Percentiles rank a stretch among this genome's conserved stretches.
phyloP scores from a whole-genome alignment of 1,140 invertebrate genomes.

The Zaprionus nigranus region DNA sequence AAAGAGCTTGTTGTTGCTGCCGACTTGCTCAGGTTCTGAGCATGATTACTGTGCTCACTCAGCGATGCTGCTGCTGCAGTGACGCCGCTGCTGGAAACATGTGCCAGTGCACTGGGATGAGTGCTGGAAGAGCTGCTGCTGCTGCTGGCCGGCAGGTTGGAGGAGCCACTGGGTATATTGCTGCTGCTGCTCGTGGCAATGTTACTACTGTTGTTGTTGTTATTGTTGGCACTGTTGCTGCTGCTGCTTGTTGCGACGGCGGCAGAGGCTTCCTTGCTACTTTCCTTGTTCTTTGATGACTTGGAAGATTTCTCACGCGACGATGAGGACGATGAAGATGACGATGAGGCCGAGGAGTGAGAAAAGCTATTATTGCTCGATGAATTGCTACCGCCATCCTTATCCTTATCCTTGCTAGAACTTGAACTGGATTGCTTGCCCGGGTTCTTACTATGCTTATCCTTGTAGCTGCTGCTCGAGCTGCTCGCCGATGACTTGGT shows the following conservation, averaged over 20 bases:
- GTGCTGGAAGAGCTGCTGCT: constrained; percentile 20
- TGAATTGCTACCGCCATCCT: constrained; percentile 72
- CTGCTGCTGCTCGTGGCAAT: constrained; percentile 55
- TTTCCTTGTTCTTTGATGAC: constrained; percentile 79
- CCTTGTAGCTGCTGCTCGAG: constrained; percentile 68
- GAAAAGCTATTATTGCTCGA: constrained; percentile 65
- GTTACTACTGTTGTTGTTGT: constrained; percentile 17
- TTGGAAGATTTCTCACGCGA: constrained; percentile 78
- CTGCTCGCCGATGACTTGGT: constrained; percentile 55
- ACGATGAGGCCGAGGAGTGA: constrained; percentile 63
- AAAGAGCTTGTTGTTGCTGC: constrained; percentile 19
- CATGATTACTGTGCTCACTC: constrained; percentile 62
- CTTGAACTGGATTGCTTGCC: constrained; percentile 66
- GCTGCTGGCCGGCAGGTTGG: constrained; percentile 5
- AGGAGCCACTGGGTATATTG: constrained; percentile 30
- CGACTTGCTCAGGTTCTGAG: constrained; percentile 66
- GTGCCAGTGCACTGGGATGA: constrained; percentile 30
- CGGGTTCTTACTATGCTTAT: constrained; percentile 79
- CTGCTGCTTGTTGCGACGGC: constrained; percentile 13
- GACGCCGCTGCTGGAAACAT: constrained; percentile 52
- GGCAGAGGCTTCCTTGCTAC: constrained; percentile 19
- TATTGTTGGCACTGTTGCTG: constrained; percentile 27
- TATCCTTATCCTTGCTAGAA: constrained; percentile 81
- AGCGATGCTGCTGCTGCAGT: not conserved
- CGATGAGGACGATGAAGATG: constrained; percentile 68